A percentile compares a stretch with the other conserved stretches of the same genome.
phyloP scores from a whole-genome alignment of 2,113 vertebrate species.

The Eonycteris spelaea region DNA sequence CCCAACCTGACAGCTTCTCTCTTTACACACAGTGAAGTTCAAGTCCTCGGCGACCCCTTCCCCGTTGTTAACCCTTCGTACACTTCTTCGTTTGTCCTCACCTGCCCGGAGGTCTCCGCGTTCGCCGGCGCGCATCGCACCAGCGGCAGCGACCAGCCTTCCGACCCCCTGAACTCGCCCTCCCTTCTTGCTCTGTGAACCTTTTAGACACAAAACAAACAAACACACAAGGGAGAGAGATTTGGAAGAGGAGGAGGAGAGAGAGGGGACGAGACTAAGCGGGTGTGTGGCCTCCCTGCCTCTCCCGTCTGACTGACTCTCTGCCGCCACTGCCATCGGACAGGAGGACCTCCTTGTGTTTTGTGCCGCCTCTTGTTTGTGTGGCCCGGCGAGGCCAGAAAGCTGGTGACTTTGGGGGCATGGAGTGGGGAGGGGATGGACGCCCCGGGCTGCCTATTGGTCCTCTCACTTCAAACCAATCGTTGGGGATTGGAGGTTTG shows the following conservation, averaged over 20 bases:
- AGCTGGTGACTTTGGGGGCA: constrained; percentile 68
- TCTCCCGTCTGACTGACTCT: constrained; percentile 35
- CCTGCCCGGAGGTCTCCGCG: constrained; percentile 96
- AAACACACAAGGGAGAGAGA: constrained; percentile 26
- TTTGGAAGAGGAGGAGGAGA: constrained; percentile 41
- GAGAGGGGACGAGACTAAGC: constrained; percentile 37
- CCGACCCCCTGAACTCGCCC: constrained; percentile 96
- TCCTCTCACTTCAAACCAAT: neutral
- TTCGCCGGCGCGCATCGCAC: constrained; percentile 94
- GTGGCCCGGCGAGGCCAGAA: constrained; percentile 24
- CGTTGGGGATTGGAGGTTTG: neutral
- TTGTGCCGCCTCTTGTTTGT: constrained; percentile 41
- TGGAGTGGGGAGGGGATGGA: constrained; percentile 35
- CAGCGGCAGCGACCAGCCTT: constrained; percentile 96
- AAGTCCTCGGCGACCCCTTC: constrained; percentile 87
- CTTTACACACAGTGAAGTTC: constrained; percentile 89
- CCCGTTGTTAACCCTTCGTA: constrained; percentile 94
- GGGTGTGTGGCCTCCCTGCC: constrained; percentile 24
- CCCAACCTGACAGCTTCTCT: constrained; percentile 94
- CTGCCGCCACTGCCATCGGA: constrained; percentile 40
- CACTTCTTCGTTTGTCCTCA: constrained; percentile 99
- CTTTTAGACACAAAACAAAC: constrained; percentile 63
- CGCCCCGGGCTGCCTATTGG: neutral
- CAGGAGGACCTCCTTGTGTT: constrained; percentile 35
- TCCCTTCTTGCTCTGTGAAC: constrained; percentile 95